Conservation (phyloP, 2,113 vertebrate species). For the Tursiops truncatus region DNA sequence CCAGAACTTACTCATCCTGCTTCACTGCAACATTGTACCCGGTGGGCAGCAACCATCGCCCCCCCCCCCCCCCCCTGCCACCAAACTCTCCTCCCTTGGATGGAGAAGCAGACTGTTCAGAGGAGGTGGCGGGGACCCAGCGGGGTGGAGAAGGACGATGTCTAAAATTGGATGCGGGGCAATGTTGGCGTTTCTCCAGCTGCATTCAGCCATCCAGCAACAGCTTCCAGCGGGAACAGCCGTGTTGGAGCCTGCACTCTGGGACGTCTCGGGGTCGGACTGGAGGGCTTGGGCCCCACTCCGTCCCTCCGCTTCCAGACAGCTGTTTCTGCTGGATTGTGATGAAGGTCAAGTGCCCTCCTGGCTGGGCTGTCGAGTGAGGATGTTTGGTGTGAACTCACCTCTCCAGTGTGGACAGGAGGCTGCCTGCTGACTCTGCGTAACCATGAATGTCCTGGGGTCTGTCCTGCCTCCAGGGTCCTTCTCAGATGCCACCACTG, state of each 20-base stretch:
- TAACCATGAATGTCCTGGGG: fast-evolving
- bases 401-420: fast-evolving
- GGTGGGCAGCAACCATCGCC: fast-evolving
- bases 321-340: neutral
- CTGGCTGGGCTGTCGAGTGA: neutral
- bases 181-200: neutral
- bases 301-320: neutral
- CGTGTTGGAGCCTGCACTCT: fast-evolving
- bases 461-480: neutral
- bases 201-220: neutral
- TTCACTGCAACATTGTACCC: fast-evolving
- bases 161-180: neutral
- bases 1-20: neutral
- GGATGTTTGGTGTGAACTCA: neutral
- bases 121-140: neutral
- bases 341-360: neutral
- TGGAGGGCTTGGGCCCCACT: fast-evolving
- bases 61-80: fast-evolving
- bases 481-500: neutral
- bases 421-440: no score
- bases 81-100: neutral
- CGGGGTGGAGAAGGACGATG: neutral
- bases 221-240: neutral
- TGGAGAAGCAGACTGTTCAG: fast-evolving
- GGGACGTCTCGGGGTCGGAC: neutral